Evolutionary conservation across 92 coral and sea anemone genomes (phyloP).

Genomic region (Paramuricea clavata): DNA sequence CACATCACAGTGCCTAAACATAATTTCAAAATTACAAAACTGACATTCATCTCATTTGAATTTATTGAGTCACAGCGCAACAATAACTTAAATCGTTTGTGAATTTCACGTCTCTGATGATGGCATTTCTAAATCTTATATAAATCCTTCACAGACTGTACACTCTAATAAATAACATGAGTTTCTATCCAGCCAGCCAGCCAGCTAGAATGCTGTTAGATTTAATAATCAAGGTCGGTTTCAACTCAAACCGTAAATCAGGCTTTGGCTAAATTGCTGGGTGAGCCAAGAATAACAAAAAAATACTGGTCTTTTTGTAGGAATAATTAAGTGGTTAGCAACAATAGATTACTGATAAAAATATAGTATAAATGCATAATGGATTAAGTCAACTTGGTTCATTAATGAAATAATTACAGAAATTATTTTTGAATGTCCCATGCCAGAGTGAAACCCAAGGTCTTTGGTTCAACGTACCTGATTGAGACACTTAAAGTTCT

Average conservation of each 20-base stretch:
- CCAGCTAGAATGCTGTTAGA: slow-evolving; percentile 24
- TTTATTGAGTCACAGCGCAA: slow-evolving; percentile 41
- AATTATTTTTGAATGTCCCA: no score
- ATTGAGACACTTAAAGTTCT: no score
- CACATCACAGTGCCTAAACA: not conserved
- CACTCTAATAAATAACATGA: slow-evolving; percentile 33
- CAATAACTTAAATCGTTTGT: slow-evolving; percentile 21
- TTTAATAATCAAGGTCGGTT: not conserved
- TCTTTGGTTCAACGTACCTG: no score
- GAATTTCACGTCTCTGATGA: not conserved
- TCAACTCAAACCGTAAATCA: not conserved
- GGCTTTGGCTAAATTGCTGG: not conserved
- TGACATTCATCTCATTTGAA: not conserved
- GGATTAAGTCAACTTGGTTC: no score
- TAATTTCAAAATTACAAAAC: not conserved
- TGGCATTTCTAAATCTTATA: not conserved
- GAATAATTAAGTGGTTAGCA: no score
- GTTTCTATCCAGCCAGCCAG: slow-evolving; percentile 44
- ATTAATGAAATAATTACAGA: no score
- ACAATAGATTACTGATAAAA: no score
- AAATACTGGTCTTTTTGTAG: not conserved
- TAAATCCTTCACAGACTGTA: not conserved
- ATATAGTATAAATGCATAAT: no score
- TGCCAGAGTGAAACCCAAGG: no score
- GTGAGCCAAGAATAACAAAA: not conserved